Evolutionary conservation across 2,797 vertebrate species (phyloP).

Genomic region (Acanthiza pusilla): DNA sequence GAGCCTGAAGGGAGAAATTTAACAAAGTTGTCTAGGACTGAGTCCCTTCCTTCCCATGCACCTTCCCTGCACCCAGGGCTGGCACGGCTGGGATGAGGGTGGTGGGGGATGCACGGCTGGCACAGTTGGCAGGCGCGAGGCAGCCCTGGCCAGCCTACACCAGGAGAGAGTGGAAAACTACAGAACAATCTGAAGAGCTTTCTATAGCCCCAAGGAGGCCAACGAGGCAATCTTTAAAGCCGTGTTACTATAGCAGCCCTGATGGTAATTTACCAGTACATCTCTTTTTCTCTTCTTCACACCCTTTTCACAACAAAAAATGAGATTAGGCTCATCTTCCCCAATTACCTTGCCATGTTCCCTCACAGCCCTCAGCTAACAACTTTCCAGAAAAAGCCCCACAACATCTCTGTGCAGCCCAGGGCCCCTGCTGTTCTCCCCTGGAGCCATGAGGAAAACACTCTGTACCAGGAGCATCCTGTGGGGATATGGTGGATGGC

Average conservation of each 20-base stretch:
- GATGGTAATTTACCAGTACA: conserved; percentile 55
- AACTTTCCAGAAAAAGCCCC: background rate
- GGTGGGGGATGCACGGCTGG: background rate
- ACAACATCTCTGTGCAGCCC: rapidly evolving
- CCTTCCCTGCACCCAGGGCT: background rate
- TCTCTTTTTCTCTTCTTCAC: conserved; percentile 54
- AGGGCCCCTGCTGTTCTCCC: background rate
- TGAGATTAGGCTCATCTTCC: conserved; percentile 44
- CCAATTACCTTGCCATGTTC: conserved; percentile 30
- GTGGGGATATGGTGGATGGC: background rate
- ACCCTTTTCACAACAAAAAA: conserved; percentile 36
- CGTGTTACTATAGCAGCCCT: conserved; percentile 65
- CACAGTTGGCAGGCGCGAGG: rapidly evolving
- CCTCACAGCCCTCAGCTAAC: background rate
- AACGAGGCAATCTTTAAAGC: conserved; percentile 15
- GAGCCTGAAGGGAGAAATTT: background rate
- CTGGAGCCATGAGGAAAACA: background rate
- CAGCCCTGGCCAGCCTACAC: background rate
- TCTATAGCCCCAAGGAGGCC: conserved; percentile 46
- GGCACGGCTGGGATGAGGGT: rapidly evolving
- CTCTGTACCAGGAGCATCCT: background rate
- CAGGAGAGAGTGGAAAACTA: conserved; percentile 57
- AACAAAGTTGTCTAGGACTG: background rate
- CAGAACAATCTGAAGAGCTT: conserved; percentile 10
- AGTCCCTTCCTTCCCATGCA: background rate